Base-by-base conservation (phyloP, 2,888 invertebrate genomes). In the Suillia variegata region DNA sequence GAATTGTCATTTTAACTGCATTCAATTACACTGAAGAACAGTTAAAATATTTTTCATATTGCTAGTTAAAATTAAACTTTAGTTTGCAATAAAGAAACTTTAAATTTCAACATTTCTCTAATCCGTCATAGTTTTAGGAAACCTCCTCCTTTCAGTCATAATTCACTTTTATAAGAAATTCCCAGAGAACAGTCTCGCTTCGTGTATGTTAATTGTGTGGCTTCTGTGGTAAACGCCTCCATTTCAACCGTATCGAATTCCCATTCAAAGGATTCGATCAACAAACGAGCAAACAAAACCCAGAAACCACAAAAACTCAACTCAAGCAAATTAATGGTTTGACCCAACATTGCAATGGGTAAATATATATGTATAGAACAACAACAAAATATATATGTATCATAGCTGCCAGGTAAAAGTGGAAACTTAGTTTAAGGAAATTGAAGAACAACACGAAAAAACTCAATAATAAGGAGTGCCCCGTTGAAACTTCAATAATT, bases 341-440 rank as follows among this genome's bases (percentile, higher is more conserved):
- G 38, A 5, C 15, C 6, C 45, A 45, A 20, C 45, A 20, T 6
- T 4, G 10, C 22, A 38, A 24, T 8, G 21, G 13, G 6, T 2
- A 26, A 54, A 53, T 6, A 50, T 22, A n/a, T n/a, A n/a, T n/a
- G n/a, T n/a, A n/a, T n/a, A n/a, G n/a, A n/a, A n/a, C n/a, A n/a
- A n/a, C n/a, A n/a, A n/a, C n/a, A n/a, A n/a, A n/a, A n/a, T n/a
- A n/a, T n/a, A n/a, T n/a, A n/a, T n/a, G n/a, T n/a, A n/a, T n/a
- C n/a, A n/a, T n/a, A n/a, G 45, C 22, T 50, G n/a, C 59, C 56
- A 56, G 59, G 59, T 56, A 53, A 60, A 60, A 56, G 56, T 48
- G 47, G 51, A 51, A 34, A 17, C 20, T 8, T 6, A 20, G 17
- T n/a, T n/a, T n/a, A 49, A 42, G 49, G 33, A 12, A 42, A 55